These are phyloP conservation scores for Hirudo medicinalis DNA, from an alignment of 1,140 invertebrate species.

Conservation along the genomic window DNA sequence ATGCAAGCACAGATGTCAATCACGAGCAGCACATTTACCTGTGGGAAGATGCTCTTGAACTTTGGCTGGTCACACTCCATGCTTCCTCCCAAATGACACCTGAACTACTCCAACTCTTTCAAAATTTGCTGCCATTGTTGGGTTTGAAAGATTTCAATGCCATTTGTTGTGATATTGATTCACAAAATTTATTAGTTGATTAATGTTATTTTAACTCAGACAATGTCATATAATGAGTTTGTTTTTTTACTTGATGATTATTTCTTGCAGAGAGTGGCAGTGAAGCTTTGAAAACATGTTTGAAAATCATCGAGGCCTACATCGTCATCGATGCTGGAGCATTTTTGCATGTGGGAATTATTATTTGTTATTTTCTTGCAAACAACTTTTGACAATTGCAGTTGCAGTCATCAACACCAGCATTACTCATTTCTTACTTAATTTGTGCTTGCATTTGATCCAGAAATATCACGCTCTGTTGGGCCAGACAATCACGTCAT, in stretches of 20 bases:
- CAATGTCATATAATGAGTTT: not conserved
- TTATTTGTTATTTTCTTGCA: not conserved
- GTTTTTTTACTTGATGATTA: conserved; percentile 9
- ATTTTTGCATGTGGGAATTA: conserved; percentile 52
- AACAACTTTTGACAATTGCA: too few relatives aligned
- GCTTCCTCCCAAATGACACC: conserved; percentile 48
- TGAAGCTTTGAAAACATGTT: conserved; percentile 61
- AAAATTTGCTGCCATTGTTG: conserved; percentile 61
- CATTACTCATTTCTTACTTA: not conserved
- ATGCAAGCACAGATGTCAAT: conserved; percentile 59
- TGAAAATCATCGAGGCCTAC: conserved; percentile 69
- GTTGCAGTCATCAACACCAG: not conserved
- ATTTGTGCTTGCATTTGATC: conserved; percentile 21
- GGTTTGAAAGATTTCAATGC: conserved; percentile 42
- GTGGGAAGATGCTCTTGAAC: conserved; percentile 74
- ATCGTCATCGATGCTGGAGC: conserved; percentile 63
- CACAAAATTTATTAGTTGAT: conserved; percentile 6
- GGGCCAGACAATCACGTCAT: conserved; percentile 52
- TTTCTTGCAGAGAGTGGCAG: conserved; percentile 55
- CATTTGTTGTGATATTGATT: not conserved
- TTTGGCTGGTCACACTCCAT: conserved; percentile 72
- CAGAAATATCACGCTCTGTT: conserved; percentile 51
- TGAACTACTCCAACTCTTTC: conserved; percentile 55
- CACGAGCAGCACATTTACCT: conserved; percentile 72
- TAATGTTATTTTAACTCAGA: not conserved